Evolutionary conservation across 2,797 vertebrate species (phyloP).

Genomic region (Balearica regulorum): DNA sequence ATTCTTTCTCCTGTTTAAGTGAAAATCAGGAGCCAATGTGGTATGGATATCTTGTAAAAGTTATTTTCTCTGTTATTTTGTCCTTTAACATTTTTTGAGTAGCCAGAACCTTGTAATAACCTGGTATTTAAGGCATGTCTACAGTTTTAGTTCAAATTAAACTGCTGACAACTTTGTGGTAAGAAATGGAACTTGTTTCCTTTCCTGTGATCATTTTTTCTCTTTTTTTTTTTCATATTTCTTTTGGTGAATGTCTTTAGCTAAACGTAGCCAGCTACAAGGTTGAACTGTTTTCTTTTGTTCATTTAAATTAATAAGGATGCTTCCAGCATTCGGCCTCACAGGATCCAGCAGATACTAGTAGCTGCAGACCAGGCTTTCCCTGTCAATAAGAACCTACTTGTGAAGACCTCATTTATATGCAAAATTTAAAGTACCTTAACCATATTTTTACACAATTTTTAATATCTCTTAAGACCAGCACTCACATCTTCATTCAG

Average conservation of each 20-base stretch:
- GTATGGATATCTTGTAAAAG: not conserved
- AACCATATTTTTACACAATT: not conserved
- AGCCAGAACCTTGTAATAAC: not conserved
- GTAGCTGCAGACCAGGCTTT: not conserved
- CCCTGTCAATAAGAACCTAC: not conserved
- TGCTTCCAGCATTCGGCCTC: not conserved
- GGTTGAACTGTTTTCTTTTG: not conserved
- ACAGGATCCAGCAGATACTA: not conserved
- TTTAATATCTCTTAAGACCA: not conserved
- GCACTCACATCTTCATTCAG: not conserved
- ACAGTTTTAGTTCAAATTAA: not conserved
- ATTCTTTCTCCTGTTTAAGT: slow-evolving; percentile 39
- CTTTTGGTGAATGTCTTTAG: not conserved
- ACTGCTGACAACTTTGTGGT: not conserved
- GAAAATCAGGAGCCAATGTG: slow-evolving; percentile 4
- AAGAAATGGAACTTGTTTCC: not conserved
- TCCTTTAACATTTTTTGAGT: not conserved
- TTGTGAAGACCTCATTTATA: not conserved
- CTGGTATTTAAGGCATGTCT: not conserved
- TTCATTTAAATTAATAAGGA: not conserved
- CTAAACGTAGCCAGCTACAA: not conserved
- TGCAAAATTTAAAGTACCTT: not conserved
- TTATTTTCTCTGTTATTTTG: not conserved
- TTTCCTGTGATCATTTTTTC: not conserved
- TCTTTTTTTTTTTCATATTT: not conserved